Percentiles rank a stretch among this genome's conserved stretches.
These are phyloP conservation scores for Bombus soroeensis DNA, from an alignment of 1,140 invertebrate species.

Conservation along the genomic window DNA sequence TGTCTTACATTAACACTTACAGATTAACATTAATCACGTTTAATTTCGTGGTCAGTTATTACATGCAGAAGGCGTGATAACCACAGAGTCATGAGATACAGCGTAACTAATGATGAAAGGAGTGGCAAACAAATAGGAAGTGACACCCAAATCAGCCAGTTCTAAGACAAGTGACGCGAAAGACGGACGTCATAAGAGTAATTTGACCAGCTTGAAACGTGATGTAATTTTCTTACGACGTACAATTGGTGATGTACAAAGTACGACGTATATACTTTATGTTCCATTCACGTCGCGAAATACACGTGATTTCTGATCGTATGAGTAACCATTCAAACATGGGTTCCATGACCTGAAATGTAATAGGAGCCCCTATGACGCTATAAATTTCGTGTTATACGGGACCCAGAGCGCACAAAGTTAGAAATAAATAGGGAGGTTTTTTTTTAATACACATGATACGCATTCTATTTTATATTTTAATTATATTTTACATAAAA, in stretches of 20 bases:
- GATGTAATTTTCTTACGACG: constrained; percentile 17
- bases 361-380: too few relatives aligned
- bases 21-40: not conserved
- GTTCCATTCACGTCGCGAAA: constrained; percentile 24
- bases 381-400: too few relatives aligned
- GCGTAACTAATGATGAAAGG: too few relatives aligned
- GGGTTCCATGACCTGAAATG: not conserved
- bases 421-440: too few relatives aligned
- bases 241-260: constrained; percentile 12
- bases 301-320: not conserved
- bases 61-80: not conserved
- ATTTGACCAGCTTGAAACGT: constrained; percentile 1
- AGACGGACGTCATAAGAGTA: constrained; percentile 2
- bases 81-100: not conserved
- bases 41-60: not conserved
- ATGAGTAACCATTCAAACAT: constrained; percentile 7
- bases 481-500: too few relatives aligned
- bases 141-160: not conserved
- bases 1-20: not conserved
- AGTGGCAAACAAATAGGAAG: not conserved
- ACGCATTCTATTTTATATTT: too few relatives aligned
- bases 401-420: too few relatives aligned
- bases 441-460: too few relatives aligned
- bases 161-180: constrained; percentile 3
- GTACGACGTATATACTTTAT: not conserved